Conservation (phyloP, 2,797 vertebrate species). For the Carapus acus region DNA sequence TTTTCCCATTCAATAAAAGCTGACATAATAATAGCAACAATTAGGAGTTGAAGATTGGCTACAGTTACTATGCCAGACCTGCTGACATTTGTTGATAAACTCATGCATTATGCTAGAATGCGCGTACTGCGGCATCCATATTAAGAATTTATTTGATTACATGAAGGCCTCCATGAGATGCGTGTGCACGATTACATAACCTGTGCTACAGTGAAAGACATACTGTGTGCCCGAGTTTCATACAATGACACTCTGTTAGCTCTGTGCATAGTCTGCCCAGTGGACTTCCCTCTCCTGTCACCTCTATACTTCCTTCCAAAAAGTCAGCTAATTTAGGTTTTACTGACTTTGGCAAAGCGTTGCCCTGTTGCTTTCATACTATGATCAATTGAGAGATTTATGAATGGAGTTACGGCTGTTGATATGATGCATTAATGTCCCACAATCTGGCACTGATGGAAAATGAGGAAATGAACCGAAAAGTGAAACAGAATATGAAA, state of each 20-base stretch:
- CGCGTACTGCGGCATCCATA: slow-evolving; percentile 2
- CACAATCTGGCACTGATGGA: too few relatives aligned
- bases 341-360: slow-evolving; percentile 30
- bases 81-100: slow-evolving; percentile 2
- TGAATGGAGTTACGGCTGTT: too few relatives aligned
- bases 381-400: too few relatives aligned
- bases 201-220: slow-evolving; percentile 60
- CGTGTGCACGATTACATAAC: slow-evolving; percentile 54
- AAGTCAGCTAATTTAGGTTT: slow-evolving; percentile 35
- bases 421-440: too few relatives aligned
- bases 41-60: too few relatives aligned
- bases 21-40: too few relatives aligned
- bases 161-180: slow-evolving; percentile 40
- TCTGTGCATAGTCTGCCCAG: slow-evolving; percentile 28
- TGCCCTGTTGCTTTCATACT: too few relatives aligned
- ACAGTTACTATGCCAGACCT: too few relatives aligned
- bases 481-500: too few relatives aligned
- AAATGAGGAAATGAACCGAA: too few relatives aligned
- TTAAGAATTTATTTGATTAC: slow-evolving; percentile 27
- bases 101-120: neutral
- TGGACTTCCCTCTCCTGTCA: slow-evolving; percentile 34
- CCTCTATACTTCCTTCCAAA: slow-evolving; percentile 53
- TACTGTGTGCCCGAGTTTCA: slow-evolving; percentile 58
- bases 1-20: too few relatives aligned
- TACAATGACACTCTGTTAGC: slow-evolving; percentile 67